Percentiles rank a stretch among this genome's conserved stretches.
Conservation (phyloP, 2,888 invertebrate genomes). For the Drosophila picticornis region DNA sequence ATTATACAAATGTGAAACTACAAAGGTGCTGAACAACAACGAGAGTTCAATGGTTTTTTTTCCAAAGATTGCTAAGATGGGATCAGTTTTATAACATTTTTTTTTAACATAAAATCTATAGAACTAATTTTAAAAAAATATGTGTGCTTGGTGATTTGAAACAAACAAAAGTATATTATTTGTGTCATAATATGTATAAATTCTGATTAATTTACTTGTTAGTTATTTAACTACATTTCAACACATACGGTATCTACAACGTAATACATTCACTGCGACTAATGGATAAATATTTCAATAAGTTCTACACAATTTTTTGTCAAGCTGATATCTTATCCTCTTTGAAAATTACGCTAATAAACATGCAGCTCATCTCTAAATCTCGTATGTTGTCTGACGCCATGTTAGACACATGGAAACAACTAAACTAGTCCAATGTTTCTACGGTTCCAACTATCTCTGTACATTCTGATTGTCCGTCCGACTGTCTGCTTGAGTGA, state of each 20-base stretch:
- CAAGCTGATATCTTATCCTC: constrained; percentile 21
- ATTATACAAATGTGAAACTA: not conserved
- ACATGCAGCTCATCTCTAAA: constrained; percentile 56
- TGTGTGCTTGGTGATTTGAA: too few relatives aligned
- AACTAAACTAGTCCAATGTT: constrained; percentile 67
- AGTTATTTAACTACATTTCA: not conserved
- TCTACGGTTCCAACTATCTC: constrained; percentile 48
- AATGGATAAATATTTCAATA: not conserved
- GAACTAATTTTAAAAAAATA: too few relatives aligned
- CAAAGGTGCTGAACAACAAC: not conserved
- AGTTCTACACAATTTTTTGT: constrained; percentile 8
- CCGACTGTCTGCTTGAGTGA: constrained; percentile 56
- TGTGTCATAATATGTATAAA: too few relatives aligned
- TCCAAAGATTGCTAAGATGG: not conserved
- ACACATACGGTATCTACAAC: not conserved
- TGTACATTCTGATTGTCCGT: constrained; percentile 12
- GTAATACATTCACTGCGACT: not conserved
- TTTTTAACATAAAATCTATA: too few relatives aligned
- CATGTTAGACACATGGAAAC: constrained; percentile 65
- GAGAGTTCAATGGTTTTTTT: not conserved
- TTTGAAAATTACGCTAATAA: constrained; percentile 30
- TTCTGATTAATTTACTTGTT: too few relatives aligned
- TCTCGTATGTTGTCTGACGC: constrained; percentile 54
- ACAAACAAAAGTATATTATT: too few relatives aligned
- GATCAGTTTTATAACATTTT: too few relatives aligned